These are phyloP conservation scores for Clistopyga incitator DNA, from an alignment of 2,888 invertebrate species.

Conservation along the genomic window DNA sequence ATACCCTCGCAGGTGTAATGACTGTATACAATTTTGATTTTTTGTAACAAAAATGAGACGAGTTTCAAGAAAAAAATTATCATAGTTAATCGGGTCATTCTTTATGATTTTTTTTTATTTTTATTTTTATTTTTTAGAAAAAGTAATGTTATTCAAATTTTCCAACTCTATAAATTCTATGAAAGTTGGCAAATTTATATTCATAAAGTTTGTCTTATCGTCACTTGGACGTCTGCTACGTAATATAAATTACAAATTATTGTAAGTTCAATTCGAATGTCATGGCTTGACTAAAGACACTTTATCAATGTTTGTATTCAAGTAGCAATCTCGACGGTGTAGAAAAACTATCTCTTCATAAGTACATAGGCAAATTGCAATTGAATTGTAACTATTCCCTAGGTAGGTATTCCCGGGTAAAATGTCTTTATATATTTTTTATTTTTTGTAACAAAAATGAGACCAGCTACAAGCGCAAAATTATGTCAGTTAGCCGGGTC, in stretches of 20 bases:
- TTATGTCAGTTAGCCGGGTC: background rate
- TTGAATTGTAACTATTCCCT: no score
- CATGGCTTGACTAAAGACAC: background rate
- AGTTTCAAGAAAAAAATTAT: background rate
- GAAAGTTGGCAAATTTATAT: background rate
- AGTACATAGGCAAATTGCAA: background rate
- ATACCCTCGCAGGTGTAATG: no score
- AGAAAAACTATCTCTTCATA: background rate
- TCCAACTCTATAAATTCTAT: background rate
- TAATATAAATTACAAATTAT: slow-evolving; percentile 4
- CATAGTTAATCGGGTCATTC: no score
- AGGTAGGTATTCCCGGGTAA: no score
- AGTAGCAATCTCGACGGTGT: background rate
- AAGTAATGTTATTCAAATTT: background rate
- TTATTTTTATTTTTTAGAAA: background rate
- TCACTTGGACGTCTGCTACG: background rate
- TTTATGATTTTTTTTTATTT: no score
- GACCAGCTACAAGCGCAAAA: background rate
- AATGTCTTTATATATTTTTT: no score
- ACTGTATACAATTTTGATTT: no score
- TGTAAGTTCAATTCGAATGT: background rate
- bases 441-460: background rate
- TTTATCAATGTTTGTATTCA: slow-evolving; percentile 2
- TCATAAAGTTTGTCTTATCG: background rate
- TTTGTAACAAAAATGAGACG: background rate